Evolutionary conservation across 2,888 invertebrate species (phyloP).

Genomic region (Aromia moschata): DNA sequence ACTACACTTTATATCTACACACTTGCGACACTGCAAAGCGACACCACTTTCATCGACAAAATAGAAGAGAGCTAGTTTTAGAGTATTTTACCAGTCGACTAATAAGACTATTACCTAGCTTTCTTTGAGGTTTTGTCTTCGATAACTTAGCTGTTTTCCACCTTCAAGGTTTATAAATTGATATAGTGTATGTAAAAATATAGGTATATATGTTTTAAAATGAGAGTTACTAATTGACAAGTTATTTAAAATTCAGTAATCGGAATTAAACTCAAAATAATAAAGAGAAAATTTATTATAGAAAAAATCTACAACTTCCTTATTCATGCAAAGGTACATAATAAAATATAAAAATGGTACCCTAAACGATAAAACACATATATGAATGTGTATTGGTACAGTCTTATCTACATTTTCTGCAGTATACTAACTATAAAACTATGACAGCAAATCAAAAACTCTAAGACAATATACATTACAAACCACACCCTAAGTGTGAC

Average conservation of each 20-base stretch:
- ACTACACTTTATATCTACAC: slow-evolving; percentile 41
- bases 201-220: too few relatives aligned
- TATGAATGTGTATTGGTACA: slow-evolving; percentile 9
- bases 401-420: slow-evolving; percentile 20
- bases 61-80: neutral
- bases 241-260: neutral
- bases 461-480: slow-evolving; percentile 12
- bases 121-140: too few relatives aligned
- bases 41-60: slow-evolving; percentile 9
- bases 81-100: too few relatives aligned
- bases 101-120: too few relatives aligned
- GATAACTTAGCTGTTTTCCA: too few relatives aligned
- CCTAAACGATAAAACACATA: slow-evolving; percentile 13
- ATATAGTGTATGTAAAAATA: too few relatives aligned
- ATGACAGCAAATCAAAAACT: slow-evolving; percentile 9
- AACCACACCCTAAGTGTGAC: slow-evolving; percentile 9
- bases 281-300: slow-evolving; percentile 33
- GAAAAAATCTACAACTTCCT: slow-evolving; percentile 34
- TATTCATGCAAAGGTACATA: slow-evolving; percentile 22
- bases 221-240: too few relatives aligned
- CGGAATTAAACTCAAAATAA: slow-evolving; percentile 23
- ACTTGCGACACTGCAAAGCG: slow-evolving; percentile 30
- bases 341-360: slow-evolving; percentile 13
- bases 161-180: too few relatives aligned
- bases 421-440: slow-evolving; percentile 8